Evolutionary conservation across 2,797 vertebrate genomes (phyloP).

Genomic region (Acrocephalus scirpaceus): DNA sequence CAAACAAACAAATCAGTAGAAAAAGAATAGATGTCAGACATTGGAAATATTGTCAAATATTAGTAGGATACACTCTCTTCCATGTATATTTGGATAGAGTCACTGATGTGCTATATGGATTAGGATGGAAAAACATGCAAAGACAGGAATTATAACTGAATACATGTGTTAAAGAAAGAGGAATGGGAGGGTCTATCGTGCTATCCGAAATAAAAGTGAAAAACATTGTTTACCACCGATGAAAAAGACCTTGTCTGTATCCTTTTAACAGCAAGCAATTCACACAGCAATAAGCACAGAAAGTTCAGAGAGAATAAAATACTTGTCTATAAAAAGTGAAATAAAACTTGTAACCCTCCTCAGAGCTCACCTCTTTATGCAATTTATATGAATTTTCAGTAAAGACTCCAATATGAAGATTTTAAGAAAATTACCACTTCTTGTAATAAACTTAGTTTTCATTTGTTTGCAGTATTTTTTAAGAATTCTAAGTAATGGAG

Average conservation of each 20-base stretch:
- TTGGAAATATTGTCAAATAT: background rate
- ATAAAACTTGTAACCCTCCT: conserved; percentile 1
- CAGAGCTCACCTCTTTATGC: background rate
- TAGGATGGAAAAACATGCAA: background rate
- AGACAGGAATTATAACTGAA: background rate
- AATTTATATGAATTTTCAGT: background rate
- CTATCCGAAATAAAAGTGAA: conserved; percentile 22
- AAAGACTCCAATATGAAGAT: background rate
- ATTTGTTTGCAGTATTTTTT: background rate
- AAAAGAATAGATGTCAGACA: background rate
- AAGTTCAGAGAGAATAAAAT: conserved; percentile 46
- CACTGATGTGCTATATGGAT: background rate
- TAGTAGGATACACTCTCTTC: background rate
- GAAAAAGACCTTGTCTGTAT: conserved; percentile 20
- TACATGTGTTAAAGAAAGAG: background rate
- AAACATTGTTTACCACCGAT: conserved; percentile 15
- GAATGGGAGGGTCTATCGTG: background rate
- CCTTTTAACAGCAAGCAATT: background rate
- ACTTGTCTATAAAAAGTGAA: background rate
- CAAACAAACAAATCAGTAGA: background rate
- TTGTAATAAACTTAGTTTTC: background rate
- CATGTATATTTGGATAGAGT: background rate
- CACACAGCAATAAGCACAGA: background rate
- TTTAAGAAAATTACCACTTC: background rate
- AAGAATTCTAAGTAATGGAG: background rate